A percentile compares a stretch with the other conserved stretches of the same genome.
Conservation (phyloP, 2,797 vertebrate species). For the Columba guinea region DNA sequence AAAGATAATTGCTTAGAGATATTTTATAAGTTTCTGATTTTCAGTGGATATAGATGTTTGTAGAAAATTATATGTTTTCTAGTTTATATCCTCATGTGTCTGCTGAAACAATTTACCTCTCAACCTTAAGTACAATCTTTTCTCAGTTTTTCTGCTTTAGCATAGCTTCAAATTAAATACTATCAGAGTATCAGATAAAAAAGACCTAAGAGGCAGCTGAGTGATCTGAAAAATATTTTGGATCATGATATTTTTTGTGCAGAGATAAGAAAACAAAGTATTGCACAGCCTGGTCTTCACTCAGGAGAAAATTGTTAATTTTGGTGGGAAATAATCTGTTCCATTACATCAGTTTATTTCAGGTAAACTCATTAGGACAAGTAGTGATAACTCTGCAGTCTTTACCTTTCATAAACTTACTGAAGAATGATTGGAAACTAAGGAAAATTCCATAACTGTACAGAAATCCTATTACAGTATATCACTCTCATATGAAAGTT, state of each 20-base stretch:
- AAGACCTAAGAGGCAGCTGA: background rate
- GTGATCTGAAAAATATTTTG: background rate
- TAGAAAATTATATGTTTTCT: background rate
- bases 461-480: background rate
- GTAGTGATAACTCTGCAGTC: background rate
- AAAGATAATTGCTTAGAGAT: background rate
- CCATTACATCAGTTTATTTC: background rate
- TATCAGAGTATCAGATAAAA: background rate
- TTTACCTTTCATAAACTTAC: background rate
- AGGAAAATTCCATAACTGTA: background rate
- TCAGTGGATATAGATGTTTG: background rate
- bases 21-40: background rate
- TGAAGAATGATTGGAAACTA: background rate
- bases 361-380: background rate
- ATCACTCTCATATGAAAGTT: background rate
- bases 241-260: background rate
- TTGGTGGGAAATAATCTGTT: background rate
- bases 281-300: background rate
- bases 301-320: background rate
- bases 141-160: background rate
- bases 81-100: background rate
- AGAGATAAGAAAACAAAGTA: background rate
- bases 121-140: background rate
- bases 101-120: background rate
- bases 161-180: background rate